Base-by-base conservation (phyloP, 2,113 vertebrate species). In the Ellobius talpinus region DNA sequence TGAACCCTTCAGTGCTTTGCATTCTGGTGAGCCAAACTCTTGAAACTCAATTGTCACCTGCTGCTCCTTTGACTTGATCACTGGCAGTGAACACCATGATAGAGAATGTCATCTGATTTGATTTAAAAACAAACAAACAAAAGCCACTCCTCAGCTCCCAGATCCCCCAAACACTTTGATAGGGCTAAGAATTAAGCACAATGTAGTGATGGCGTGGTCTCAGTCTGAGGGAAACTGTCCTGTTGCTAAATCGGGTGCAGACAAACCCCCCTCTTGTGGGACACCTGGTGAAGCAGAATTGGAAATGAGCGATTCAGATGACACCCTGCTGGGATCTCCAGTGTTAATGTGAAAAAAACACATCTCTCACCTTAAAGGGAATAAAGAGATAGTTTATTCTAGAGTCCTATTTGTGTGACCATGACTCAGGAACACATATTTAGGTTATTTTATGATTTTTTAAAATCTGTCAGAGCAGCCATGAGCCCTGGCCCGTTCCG, bases 221-320 rank as follows among this genome's bases (percentile, higher is more conserved):
- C 99, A 98, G 90, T 99, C 98, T 99, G 98, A 99, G 98, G 99
- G 98, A 88, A 99, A 99, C 99, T 96, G 99, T 99, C 97, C 98
- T 99, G 98, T 98, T 99, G 99, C 66, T 99, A 99, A 90, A 97
- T 97, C 5, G 99, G 99, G 7, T 95, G 89, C 94, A 99, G 4
- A 99, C 99, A 0, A 99, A 99, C 87, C 99, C 99, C 99, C 99
- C 99, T 26, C 99, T 97, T 97, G 96, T 99, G 99, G 11, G 99
- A 99, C 92, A 99, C 97, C 99, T 99, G 58, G 19, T 68, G 93
- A 89, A 47, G 33, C 26, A 96, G 50, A n/a, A n/a, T 68, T n/a
- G 78, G 84, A 58, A n/a, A 61, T 21, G 79, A 26, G 31, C 58
- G 23, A 10, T 73, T 52, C 47, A 42, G n/a, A 26, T 61, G 65